Evolutionary conservation across 1,140 invertebrate species (phyloP), one percentile per base, ranked within the genome.

Genomic region (Thalassaphorura encarpata): DNA sequence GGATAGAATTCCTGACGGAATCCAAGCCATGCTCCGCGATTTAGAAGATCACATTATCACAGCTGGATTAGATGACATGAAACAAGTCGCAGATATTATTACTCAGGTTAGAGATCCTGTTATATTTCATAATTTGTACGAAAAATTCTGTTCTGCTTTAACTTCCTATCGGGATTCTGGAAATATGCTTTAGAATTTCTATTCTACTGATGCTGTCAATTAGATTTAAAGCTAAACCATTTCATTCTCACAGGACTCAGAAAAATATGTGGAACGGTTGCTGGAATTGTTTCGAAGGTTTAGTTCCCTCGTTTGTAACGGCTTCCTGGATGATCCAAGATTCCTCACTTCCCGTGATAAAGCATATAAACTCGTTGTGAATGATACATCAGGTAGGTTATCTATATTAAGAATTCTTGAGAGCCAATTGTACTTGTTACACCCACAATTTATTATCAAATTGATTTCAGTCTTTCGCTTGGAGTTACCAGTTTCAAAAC

Each of bases 301-400:
- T 71, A 97, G 91, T 72, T 76, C 78, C 29, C 76, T 99, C 58
- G 94, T 97, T 6, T 84, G 83, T 66, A 87, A 97, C 66, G 96
- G 95, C 1, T 99, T 99, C 70, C 80, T 86, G 67, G 90, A 97
- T 76, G 96, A 99, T 76, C 92, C 96, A 5, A 76, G 95, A 43
- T 99, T 99, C 75, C 77, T 99, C 36, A 99, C 96, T 3, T 89
- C 93, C 5, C 79, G 97, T 70, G 97, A 99, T 71, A 98, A 98
- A 73, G 94, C 94, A 42, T 99, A 96, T 70, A 95, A 97, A 74
- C 82, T 85, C 70, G 91, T 99, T 48, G 95, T 99, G 0, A 99
- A 99, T 78, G 96, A 99, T 70, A 97, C 91, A 24, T 89, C 88
- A n/a, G n/a, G n/a, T n/a, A n/a, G n/a, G n/a, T n/a, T n/a, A n/a